Base-by-base conservation (phyloP, 2,797 vertebrate species). In the Catharus ustulatus region DNA sequence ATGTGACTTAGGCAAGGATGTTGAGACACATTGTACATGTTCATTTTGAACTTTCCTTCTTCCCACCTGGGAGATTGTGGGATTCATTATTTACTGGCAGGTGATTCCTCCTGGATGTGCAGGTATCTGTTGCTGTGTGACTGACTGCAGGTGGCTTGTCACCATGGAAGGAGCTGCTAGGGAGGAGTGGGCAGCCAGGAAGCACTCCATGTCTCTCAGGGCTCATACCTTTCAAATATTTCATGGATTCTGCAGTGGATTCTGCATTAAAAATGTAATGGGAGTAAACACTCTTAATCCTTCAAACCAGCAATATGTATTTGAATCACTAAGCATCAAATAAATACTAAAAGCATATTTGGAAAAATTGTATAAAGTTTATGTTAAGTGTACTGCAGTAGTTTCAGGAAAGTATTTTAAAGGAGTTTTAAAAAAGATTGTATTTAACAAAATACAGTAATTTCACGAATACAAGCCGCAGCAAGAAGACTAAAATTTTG, bases 391-490 rank as follows among this genome's bases (percentile, higher is more conserved):
- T 10, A 38, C 32, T 52, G 5, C 46, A 54, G 20, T n/a, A 73
- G 23, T 80, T 81, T 86, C 13, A 58, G 45, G 26, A 30, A 88
- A 43, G 26, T 67, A 59, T 67, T 73, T 73, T 43, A 40, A 82
- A 62, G 55, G n/a, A 27, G 14, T 71, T 88, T 54, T 15, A 1
- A 13, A 76, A 40, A 86, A 52, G 3, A 43, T 22, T 51, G 5
- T 36, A 29, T 75, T 51, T 71, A 63, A 68, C 38, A 93, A 81
- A 92, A 45, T 20, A n/a, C n/a, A n/a, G n/a, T n/a, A n/a, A n/a
- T n/a, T n/a, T n/a, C n/a, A n/a, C n/a, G n/a, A n/a, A n/a, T n/a
- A n/a, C n/a, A n/a, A n/a, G n/a, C n/a, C n/a, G n/a, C n/a, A n/a
- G n/a, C n/a, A n/a, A n/a, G n/a, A n/a, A n/a, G n/a, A n/a, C n/a